Evolutionary conservation across 2,888 invertebrate genomes (phyloP).

Genomic region (Neuroscelio doddi): DNA sequence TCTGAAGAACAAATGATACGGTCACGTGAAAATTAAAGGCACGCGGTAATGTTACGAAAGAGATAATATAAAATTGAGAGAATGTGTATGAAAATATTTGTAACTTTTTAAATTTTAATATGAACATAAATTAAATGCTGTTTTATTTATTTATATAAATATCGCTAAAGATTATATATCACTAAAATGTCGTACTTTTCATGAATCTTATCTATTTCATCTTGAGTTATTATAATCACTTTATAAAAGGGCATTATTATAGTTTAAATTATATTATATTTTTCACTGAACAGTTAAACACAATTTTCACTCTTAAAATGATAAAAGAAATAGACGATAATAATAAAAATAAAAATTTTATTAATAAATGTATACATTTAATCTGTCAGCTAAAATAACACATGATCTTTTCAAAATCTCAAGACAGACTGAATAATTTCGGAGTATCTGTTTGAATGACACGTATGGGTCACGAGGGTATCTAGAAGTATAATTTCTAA

Average conservation of each 20-base stretch:
- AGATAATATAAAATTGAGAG: too few species aligned
- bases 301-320: too few species aligned
- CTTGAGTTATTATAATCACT: constrained; percentile 59
- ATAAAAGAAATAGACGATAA: too few species aligned
- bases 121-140: too few species aligned
- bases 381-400: constrained; percentile 15
- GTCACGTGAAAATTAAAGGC: not conserved
- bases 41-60: not conserved
- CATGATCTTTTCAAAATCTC: constrained; percentile 17
- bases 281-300: too few species aligned
- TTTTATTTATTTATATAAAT: too few species aligned
- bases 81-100: too few species aligned
- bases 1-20: not conserved
- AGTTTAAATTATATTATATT: too few species aligned
- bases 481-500: constrained; percentile 16
- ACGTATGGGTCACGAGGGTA: constrained; percentile 30
- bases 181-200: constrained; percentile 57
- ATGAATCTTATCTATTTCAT: constrained; percentile 54
- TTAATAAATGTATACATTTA: too few species aligned
- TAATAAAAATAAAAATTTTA: too few species aligned
- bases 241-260: constrained; percentile 60
- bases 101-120: too few species aligned
- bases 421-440: constrained; percentile 18
- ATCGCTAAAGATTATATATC: too few species aligned
- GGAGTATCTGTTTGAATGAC: constrained; percentile 20